phyloP scores from a whole-genome alignment of 2,113 vertebrate genomes.

The Oncorhynchus kisutch region DNA sequence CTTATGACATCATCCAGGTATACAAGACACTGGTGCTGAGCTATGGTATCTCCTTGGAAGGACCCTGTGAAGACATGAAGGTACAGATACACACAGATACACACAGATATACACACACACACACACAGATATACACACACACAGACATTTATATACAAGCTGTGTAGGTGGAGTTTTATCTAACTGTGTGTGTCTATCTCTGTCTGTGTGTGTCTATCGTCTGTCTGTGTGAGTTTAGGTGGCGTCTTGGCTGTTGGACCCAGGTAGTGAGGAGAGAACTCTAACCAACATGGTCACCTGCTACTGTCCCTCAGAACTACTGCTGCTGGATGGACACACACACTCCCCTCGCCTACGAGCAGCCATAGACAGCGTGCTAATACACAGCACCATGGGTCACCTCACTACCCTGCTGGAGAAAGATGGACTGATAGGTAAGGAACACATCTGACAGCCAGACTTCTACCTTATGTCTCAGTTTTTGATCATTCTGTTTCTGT shows the following conservation, averaged over 20 bases:
- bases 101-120: no score
- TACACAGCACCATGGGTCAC: slow-evolving; percentile 78
- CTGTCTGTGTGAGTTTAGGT: slow-evolving; percentile 70
- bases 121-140: accelerated
- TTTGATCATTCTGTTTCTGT: no score
- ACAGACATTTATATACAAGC: no score
- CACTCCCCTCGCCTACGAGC: slow-evolving; percentile 85
- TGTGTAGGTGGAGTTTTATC: no score
- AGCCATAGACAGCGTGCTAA: slow-evolving; percentile 82
- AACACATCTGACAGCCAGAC: background rate
- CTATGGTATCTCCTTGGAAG: slow-evolving; percentile 84
- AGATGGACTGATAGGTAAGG: slow-evolving; percentile 82
- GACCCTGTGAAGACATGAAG: slow-evolving; percentile 91
- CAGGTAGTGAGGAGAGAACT: slow-evolving; percentile 84
- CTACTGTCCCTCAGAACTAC: slow-evolving; percentile 82
- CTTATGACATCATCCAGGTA: slow-evolving; percentile 84
- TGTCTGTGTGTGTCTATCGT: no score
- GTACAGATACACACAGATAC: slow-evolving; percentile 56
- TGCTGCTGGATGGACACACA: slow-evolving; percentile 77
- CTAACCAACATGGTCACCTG: slow-evolving; percentile 89
- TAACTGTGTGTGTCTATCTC: no score
- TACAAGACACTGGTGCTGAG: slow-evolving; percentile 88
- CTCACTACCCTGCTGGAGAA: slow-evolving; percentile 78
- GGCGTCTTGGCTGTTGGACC: slow-evolving; percentile 91
- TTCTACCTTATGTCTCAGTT: no score